Conservation (phyloP, 2,113 vertebrate species). For the Apistogramma diplotaenia region DNA sequence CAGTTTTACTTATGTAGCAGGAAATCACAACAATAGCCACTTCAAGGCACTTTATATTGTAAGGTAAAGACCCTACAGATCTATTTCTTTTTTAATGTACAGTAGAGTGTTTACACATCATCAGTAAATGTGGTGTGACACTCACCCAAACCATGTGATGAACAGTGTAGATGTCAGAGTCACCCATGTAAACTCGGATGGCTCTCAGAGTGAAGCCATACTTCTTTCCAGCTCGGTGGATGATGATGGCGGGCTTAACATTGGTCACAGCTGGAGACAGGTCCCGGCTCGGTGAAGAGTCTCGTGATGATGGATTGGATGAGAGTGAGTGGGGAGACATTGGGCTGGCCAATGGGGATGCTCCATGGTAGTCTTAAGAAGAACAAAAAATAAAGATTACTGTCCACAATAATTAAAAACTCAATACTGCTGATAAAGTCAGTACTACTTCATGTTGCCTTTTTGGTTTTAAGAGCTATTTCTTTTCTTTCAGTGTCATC, state of each 20-base stretch:
- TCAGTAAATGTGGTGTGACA: background rate
- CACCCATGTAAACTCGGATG: constrained; percentile 98
- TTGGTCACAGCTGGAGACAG: constrained; percentile 85
- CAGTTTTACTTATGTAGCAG: no score
- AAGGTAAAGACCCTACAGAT: background rate
- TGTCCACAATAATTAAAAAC: background rate
- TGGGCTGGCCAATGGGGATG: constrained; percentile 94
- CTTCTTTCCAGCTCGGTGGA: constrained; percentile 94
- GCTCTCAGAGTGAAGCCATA: constrained; percentile 96
- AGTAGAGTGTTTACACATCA: background rate
- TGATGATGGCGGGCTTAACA: constrained; percentile 87
- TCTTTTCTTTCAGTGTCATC: background rate
- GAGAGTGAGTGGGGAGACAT: constrained; percentile 98
- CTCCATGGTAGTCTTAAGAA: constrained; percentile 86
- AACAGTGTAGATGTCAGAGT: constrained; percentile 93
- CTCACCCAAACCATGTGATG: constrained; percentile 99
- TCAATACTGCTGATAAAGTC: background rate
- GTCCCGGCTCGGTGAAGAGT: constrained; percentile 96
- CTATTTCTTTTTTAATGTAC: background rate
- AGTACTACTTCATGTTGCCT: background rate
- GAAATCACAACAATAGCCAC: background rate
- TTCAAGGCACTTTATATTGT: background rate
- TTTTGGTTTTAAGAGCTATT: background rate
- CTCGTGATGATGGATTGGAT: constrained; percentile 95
- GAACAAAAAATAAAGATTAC: background rate